Evolutionary conservation across 2,113 vertebrate species (phyloP).

Genomic region (Numida meleagris): DNA sequence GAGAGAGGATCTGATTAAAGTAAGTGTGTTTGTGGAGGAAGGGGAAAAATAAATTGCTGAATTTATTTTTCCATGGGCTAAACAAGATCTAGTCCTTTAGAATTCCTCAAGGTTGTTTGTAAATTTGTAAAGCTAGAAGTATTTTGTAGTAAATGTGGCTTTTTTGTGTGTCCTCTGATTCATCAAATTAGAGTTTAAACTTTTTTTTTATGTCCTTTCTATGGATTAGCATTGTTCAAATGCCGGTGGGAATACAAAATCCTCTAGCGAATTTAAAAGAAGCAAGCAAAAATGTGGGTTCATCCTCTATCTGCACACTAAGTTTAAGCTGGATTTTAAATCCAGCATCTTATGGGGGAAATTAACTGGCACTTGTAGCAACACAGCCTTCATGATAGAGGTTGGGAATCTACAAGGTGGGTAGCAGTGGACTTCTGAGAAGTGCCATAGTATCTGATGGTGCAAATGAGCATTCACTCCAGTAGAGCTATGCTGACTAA

Average conservation of each 20-base stretch:
- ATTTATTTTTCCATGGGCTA: background rate
- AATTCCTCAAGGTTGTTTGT: background rate
- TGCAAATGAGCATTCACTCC: background rate
- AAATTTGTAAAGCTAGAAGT: background rate
- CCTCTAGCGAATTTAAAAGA: background rate
- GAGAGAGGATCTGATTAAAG: background rate
- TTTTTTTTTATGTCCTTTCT: background rate
- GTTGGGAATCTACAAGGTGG: background rate
- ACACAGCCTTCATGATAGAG: background rate
- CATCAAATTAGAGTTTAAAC: background rate
- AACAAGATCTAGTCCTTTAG: background rate
- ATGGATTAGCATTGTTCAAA: background rate
- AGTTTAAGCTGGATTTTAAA: constrained; percentile 24
- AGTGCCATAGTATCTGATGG: background rate
- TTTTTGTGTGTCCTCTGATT: background rate
- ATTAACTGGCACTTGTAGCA: background rate
- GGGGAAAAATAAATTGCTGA: background rate
- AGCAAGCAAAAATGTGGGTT: background rate
- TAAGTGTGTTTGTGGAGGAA: background rate
- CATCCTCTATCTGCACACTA: background rate
- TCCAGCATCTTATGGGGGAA: background rate
- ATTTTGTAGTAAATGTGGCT: background rate
- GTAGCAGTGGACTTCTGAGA: background rate
- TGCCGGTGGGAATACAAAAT: background rate
- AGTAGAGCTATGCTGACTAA: background rate